Evolutionary conservation across 2,797 vertebrate genomes (phyloP).

Genomic region (Rhabdophis nuchalis): DNA sequence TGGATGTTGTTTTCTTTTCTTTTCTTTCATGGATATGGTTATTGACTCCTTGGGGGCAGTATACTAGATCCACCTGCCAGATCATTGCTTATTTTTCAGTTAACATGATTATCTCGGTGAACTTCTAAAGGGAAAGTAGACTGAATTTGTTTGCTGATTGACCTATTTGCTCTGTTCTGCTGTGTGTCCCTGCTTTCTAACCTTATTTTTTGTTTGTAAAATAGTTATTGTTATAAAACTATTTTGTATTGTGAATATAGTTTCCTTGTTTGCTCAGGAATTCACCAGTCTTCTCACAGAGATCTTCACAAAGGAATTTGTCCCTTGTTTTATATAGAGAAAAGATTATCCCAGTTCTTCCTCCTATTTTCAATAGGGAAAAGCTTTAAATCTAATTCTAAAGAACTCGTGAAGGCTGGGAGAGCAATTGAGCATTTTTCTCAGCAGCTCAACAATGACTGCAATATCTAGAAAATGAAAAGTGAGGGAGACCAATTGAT

Average conservation of each 20-base stretch:
- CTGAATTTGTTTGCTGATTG: neutral
- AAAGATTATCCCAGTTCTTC: neutral
- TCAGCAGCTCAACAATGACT: neutral
- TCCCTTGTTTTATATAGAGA: neutral
- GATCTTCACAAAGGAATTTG: neutral
- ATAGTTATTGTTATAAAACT: neutral
- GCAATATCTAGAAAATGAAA: neutral
- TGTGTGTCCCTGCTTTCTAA: neutral
- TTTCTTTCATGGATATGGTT: neutral
- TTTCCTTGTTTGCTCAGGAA: neutral
- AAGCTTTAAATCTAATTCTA: neutral
- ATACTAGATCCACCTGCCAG: neutral
- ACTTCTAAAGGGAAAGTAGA: neutral
- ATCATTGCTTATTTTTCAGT: neutral
- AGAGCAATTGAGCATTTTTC: neutral
- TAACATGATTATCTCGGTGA: neutral
- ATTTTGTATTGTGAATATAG: neutral
- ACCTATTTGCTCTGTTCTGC: neutral
- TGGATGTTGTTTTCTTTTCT: neutral
- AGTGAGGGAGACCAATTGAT: neutral
- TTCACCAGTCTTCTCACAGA: neutral
- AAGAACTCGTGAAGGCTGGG: neutral
- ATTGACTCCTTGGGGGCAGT: neutral
- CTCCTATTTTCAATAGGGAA: neutral
- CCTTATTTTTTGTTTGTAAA: neutral